Percentiles rank a stretch among this genome's conserved stretches.
Evolutionary conservation across 2,113 vertebrate species (phyloP).

Genomic region (Natator depressus): DNA sequence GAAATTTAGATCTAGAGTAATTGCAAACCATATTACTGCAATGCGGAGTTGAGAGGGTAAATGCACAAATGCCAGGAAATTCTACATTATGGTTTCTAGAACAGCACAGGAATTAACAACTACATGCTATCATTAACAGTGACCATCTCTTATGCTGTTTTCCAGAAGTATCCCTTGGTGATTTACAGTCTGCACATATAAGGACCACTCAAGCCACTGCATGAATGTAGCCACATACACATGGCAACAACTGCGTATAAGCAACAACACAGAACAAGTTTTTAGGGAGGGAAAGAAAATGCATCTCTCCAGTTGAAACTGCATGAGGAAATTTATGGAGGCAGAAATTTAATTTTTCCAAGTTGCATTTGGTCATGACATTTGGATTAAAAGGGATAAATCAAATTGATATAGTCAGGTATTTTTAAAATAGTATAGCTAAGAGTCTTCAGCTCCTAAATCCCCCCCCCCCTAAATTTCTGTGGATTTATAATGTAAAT

Average conservation of each 20-base stretch:
- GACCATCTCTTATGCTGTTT: neutral
- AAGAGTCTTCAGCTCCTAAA: no score
- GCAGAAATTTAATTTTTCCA: neutral
- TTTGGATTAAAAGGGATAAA: neutral
- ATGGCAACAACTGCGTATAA: accelerated
- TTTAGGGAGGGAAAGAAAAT: neutral
- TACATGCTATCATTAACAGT: accelerated
- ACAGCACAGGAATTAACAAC: neutral
- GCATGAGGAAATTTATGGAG: accelerated
- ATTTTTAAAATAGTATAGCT: accelerated
- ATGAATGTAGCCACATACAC: accelerated
- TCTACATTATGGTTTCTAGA: neutral
- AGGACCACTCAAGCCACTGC: accelerated
- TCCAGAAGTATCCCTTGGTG: neutral
- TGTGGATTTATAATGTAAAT: neutral
- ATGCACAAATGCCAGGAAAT: accelerated
- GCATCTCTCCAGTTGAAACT: neutral
- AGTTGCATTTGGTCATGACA: neutral
- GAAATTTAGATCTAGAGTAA: neutral
- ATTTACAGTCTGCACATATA: accelerated
- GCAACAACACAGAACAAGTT: neutral
- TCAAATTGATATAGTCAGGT: neutral
- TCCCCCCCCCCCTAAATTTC: accelerated
- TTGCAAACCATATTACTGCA: accelerated
- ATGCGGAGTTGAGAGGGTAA: accelerated